phyloP scores from a whole-genome alignment of 2,797 vertebrate species.

The Benthosema pterotum region DNA sequence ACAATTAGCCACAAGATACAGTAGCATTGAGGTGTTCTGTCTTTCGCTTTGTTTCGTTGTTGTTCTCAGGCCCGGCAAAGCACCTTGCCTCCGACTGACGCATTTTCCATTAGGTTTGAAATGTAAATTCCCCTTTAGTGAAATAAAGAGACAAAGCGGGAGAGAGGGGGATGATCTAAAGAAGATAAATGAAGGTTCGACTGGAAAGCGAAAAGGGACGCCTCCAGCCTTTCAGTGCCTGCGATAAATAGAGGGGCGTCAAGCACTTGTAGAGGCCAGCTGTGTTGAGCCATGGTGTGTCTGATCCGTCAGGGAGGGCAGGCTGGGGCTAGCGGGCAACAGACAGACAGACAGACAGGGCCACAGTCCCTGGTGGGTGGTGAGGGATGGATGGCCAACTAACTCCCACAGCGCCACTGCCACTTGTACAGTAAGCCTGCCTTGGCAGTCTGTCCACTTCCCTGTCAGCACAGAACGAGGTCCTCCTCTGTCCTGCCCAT shows the following conservation, averaged over 20 bases:
- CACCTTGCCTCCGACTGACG: neutral
- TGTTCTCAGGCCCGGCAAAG: constrained; percentile 30
- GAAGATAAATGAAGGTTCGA: constrained; percentile 25
- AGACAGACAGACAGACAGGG: constrained; percentile 13
- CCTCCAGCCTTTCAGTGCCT: constrained; percentile 54
- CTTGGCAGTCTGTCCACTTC: constrained; percentile 4
- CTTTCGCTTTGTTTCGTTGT: neutral
- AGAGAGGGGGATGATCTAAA: constrained; percentile 32
- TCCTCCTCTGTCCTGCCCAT: no score
- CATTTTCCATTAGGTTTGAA: constrained; percentile 50
- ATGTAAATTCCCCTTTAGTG: constrained; percentile 64
- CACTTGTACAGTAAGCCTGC: neutral
- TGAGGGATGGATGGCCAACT: neutral
- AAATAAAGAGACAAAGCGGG: constrained; percentile 55
- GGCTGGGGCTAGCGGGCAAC: neutral
- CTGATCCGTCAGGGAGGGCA: constrained; percentile 6
- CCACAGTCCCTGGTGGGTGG: neutral
- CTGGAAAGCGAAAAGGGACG: constrained; percentile 20
- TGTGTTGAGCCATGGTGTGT: constrained; percentile 24
- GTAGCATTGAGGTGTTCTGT: neutral
- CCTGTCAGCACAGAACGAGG: neutral
- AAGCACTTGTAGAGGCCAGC: constrained; percentile 41
- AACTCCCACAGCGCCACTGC: constrained; percentile 20
- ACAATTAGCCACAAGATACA: constrained; percentile 7
- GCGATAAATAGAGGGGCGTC: constrained; percentile 25